phyloP scores from a whole-genome alignment of 2,797 vertebrate species.

The Morelia viridis region DNA sequence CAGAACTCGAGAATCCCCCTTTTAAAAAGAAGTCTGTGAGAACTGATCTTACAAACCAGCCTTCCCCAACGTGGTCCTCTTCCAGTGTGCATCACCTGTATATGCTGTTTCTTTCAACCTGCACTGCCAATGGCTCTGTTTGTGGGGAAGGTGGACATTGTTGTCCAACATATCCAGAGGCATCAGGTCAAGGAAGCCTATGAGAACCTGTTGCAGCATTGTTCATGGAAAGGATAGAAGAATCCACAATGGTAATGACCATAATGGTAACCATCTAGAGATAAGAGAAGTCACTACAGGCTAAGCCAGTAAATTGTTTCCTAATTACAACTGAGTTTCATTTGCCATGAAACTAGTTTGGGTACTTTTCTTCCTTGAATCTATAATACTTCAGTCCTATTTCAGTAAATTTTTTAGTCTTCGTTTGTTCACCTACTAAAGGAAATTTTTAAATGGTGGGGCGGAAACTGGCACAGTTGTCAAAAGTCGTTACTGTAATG shows the following conservation, averaged over 20 bases:
- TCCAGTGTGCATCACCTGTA: neutral
- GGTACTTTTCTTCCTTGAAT: neutral
- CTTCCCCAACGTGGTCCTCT: neutral
- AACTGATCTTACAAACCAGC: neutral
- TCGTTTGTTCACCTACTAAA: neutral
- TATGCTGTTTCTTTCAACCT: neutral
- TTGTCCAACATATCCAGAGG: neutral
- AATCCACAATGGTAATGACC: neutral
- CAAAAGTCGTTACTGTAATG: neutral
- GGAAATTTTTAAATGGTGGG: conserved; percentile 24
- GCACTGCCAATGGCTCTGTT: neutral
- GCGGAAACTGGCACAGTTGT: neutral
- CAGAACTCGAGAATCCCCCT: neutral
- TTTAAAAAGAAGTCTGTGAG: neutral
- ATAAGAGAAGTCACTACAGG: neutral
- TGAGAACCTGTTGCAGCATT: neutral
- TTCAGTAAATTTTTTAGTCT: neutral
- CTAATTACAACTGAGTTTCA: neutral
- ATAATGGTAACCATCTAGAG: neutral
- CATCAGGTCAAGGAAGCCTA: neutral
- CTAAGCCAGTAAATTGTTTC: neutral
- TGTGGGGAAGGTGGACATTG: neutral
- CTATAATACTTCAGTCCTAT: neutral
- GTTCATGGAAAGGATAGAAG: neutral
- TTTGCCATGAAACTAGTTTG: neutral